Conservation (phyloP, 2,888 invertebrate genomes). For the Leptinotarsa rubiginosa region DNA sequence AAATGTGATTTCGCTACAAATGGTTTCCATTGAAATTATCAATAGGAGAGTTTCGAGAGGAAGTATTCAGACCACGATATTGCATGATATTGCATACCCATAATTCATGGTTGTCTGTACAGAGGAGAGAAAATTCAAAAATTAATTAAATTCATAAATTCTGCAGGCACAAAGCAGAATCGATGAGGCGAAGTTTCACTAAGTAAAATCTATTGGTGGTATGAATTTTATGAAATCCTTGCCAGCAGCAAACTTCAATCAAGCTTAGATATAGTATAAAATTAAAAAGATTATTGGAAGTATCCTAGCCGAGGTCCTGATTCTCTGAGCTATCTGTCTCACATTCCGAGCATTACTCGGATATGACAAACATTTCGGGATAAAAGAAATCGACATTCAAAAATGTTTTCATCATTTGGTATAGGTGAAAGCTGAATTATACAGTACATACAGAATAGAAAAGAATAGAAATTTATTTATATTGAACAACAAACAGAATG, state of each 20-base stretch:
- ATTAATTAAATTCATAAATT: slow-evolving; percentile 17
- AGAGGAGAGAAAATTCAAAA: neutral
- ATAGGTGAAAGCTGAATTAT: no score
- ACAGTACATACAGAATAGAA: no score
- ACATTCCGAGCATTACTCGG: no score
- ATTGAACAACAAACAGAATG: no score
- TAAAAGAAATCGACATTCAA: no score
- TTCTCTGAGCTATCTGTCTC: neutral
- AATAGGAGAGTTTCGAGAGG: neutral
- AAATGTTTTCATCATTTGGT: no score
- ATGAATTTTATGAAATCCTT: neutral
- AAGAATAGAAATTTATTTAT: no score
- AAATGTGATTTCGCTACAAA: slow-evolving; percentile 39
- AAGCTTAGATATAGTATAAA: neutral
- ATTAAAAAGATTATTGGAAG: neutral
- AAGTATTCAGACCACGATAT: slow-evolving; percentile 4
- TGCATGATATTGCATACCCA: slow-evolving; percentile 12
- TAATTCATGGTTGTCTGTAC: neutral
- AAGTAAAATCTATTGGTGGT: neutral
- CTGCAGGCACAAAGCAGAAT: slow-evolving; percentile 7
- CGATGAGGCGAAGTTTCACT: neutral
- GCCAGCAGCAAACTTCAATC: slow-evolving; percentile 3
- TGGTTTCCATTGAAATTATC: slow-evolving; percentile 42
- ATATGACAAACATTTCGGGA: no score
- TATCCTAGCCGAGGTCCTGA: neutral